phyloP scores from a whole-genome alignment of 1,140 invertebrate genomes.

The Tetraneura akinire region DNA sequence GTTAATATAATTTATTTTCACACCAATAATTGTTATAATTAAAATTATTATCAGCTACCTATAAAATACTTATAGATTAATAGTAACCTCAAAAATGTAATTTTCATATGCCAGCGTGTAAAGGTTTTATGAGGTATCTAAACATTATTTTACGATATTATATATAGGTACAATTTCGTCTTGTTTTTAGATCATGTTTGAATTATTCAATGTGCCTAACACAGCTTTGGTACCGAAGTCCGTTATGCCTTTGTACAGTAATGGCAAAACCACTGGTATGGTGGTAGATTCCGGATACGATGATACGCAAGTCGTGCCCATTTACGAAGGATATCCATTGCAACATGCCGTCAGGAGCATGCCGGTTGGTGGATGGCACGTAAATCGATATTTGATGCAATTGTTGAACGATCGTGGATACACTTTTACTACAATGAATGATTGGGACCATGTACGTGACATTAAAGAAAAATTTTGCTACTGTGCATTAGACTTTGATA shows the following conservation, averaged over 20 bases:
- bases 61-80: too few species aligned
- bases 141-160: too few species aligned
- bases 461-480: slow-evolving; percentile 23
- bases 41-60: too few species aligned
- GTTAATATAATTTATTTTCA: too few species aligned
- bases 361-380: slow-evolving; percentile 23
- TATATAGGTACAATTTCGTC: too few species aligned
- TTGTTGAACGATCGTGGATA: slow-evolving; percentile 17
- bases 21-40: too few species aligned
- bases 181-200: slow-evolving; percentile 37
- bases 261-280: not conserved
- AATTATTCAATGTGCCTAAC: slow-evolving; percentile 7
- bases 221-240: not conserved
- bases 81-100: too few species aligned
- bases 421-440: not conserved
- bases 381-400: not conserved
- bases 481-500: not conserved
- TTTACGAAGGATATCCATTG: not conserved
- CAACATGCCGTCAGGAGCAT: not conserved
- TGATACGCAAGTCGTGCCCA: not conserved
- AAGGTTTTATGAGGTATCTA: too few species aligned
- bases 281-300: slow-evolving; percentile 30
- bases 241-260: not conserved
- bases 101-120: too few species aligned
- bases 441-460: not conserved